These are phyloP conservation scores for Pocillopora verrucosa DNA, from an alignment of 64 coral and sea anemone genomes.

Conservation along the genomic window DNA sequence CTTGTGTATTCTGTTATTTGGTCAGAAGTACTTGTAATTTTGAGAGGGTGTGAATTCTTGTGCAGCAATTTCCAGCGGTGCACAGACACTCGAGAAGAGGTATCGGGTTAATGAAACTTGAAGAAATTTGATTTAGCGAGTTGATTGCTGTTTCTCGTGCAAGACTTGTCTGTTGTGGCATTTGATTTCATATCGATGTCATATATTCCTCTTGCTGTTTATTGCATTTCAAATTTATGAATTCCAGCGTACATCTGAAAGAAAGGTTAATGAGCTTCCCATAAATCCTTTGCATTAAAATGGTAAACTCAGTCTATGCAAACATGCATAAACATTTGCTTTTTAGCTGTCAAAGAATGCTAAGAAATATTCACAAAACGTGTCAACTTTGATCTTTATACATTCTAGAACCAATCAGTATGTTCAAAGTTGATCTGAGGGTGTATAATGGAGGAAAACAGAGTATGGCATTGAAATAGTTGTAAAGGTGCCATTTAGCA, in stretches of 20 bases:
- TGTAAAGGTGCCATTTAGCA: background rate
- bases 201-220: background rate
- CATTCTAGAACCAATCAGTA: background rate
- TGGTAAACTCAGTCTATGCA: background rate
- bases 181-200: background rate
- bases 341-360: background rate
- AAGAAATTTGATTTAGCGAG: background rate
- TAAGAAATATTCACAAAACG: conserved; percentile 4
- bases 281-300: conserved; percentile 4
- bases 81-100: conserved; percentile 54
- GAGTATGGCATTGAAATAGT: background rate
- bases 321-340: conserved; percentile 21
- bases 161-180: background rate
- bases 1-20: conserved; percentile 36
- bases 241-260: conserved; percentile 42
- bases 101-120: conserved; percentile 58
- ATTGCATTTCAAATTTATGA: conserved; percentile 27
- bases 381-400: background rate
- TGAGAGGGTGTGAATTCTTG: conserved; percentile 79
- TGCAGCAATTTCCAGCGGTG: conserved; percentile 15
- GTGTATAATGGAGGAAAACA: background rate
- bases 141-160: conserved; percentile 40
- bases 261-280: no score
- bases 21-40: conserved; percentile 70
- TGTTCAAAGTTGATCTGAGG: background rate